These are phyloP conservation scores for Zosterops japonicus DNA, from an alignment of 2,113 vertebrate genomes.

Conservation along the genomic window DNA sequence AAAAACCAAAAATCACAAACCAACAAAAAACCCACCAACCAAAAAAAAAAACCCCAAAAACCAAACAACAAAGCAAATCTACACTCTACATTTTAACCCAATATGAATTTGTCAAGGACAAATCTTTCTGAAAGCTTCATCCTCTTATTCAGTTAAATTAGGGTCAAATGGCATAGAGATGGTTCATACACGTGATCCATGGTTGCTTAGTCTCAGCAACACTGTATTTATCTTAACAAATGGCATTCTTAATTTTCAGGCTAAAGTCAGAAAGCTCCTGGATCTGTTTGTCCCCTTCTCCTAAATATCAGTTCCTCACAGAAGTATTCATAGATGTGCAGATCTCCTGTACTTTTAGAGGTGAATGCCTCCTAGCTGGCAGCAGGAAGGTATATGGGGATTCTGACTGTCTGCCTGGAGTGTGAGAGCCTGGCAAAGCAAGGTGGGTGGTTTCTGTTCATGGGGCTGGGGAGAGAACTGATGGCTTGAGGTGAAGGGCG, in stretches of 20 bases:
- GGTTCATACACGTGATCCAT: neutral
- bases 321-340: neutral
- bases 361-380: neutral
- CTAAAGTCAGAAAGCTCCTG: neutral
- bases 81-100: neutral
- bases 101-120: neutral
- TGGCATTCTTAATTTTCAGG: neutral
- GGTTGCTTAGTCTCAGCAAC: neutral
- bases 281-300: neutral
- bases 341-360: neutral
- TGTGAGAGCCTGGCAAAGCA: neutral
- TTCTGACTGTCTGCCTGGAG: neutral
- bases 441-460: neutral
- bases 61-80: neutral
- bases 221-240: neutral
- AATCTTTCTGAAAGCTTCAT: neutral
- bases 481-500: fast-evolving
- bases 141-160: neutral
- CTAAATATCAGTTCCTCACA: neutral
- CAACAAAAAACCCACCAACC: neutral
- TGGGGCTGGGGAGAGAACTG: neutral
- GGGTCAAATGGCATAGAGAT: neutral
- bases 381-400: neutral
- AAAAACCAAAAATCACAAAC: neutral
- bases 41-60: no score